Conservation (phyloP, 2,113 vertebrate genomes). For the Aldabrachelys gigantea region DNA sequence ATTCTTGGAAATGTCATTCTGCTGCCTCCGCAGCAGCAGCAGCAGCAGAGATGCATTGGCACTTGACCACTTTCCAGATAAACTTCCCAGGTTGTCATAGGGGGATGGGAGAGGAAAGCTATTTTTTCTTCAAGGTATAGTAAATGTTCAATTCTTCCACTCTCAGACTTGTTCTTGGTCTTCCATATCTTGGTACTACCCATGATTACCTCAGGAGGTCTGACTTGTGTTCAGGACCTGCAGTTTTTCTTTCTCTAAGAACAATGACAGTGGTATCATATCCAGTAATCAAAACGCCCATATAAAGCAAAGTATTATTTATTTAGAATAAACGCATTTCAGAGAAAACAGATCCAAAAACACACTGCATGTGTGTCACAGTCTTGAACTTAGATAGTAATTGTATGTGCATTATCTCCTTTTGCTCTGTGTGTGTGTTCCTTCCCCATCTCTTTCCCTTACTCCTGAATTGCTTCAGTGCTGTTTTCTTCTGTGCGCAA, state of each 20-base stretch:
- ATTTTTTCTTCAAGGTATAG: neutral
- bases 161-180: neutral
- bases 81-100: neutral
- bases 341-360: neutral
- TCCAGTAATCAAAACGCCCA: neutral
- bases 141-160: neutral
- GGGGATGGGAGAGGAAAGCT: neutral
- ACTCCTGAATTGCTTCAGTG: neutral
- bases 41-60: neutral
- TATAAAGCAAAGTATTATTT: rapidly evolving
- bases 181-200: neutral
- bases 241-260: neutral
- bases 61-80: neutral
- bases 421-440: neutral
- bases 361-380: neutral
- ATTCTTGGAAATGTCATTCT: neutral
- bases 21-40: neutral
- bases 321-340: neutral
- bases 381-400: neutral
- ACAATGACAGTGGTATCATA: neutral
- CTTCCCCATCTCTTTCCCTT: neutral
- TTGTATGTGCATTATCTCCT: neutral
- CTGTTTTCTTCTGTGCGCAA: neutral
- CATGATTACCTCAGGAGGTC: neutral
- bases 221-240: neutral